phyloP scores from a whole-genome alignment of 2,888 invertebrate species.

The Yponomeuta sedellus region DNA sequence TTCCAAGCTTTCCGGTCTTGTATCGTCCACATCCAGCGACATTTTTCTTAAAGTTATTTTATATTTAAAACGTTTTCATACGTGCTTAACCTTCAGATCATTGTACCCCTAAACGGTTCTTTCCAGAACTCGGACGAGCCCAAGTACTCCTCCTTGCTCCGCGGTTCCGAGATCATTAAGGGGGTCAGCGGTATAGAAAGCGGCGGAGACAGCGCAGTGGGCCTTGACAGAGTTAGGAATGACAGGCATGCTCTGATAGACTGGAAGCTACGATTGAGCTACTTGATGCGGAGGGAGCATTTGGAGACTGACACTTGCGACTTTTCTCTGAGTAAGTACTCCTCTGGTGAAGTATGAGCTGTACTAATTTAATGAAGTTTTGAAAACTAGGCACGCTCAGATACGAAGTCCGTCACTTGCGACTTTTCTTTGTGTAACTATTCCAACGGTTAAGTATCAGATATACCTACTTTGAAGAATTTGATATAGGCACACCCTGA shows the following conservation, averaged over 20 bases:
- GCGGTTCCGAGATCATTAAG: slow-evolving; percentile 70
- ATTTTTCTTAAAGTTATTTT: too few relatives aligned
- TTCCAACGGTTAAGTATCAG: too few relatives aligned
- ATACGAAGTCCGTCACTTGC: slow-evolving; percentile 82
- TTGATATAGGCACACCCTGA: slow-evolving; percentile 78
- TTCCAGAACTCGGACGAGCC: slow-evolving; percentile 75
- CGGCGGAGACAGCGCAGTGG: slow-evolving; percentile 43
- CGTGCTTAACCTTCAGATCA: too few relatives aligned
- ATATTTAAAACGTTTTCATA: too few relatives aligned
- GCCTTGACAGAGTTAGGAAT: slow-evolving; percentile 76
- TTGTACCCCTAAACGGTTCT: neutral
- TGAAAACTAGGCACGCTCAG: slow-evolving; percentile 77
- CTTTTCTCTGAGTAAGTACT: slow-evolving; percentile 80
- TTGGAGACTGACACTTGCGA: slow-evolving; percentile 82
- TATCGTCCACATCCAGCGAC: too few relatives aligned
- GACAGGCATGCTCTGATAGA: slow-evolving; percentile 86
- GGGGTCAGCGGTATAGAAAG: slow-evolving; percentile 57
- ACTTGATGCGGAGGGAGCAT: slow-evolving; percentile 82
- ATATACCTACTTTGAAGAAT: too few relatives aligned
- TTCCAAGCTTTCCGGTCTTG: too few relatives aligned
- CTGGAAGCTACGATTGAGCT: slow-evolving; percentile 86
- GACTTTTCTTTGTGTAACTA: slow-evolving; percentile 86
- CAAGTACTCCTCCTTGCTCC: slow-evolving; percentile 75
- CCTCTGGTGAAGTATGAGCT: too few relatives aligned
- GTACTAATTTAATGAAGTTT: too few relatives aligned